These are phyloP conservation scores for Trididemnum miniatum DNA, from an alignment of 23 tunicate genomes.

Conservation along the genomic window DNA sequence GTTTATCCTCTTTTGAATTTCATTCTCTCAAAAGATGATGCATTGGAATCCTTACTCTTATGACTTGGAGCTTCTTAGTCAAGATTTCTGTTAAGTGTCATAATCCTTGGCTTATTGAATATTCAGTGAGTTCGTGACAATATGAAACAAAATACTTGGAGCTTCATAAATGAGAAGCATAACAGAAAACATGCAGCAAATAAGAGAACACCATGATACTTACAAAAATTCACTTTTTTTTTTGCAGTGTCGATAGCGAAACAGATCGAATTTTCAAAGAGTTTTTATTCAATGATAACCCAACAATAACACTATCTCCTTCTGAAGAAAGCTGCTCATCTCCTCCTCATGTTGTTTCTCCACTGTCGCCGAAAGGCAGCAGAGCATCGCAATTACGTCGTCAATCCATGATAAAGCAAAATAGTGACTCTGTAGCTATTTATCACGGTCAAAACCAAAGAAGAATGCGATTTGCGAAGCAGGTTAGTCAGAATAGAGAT, in stretches of 20 bases:
- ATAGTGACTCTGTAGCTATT: conserved; percentile 74
- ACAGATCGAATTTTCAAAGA: conserved; percentile 75
- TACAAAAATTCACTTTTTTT: not conserved
- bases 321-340: conserved; percentile 20
- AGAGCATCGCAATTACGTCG: conserved; percentile 50
- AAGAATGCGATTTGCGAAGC: conserved; percentile 46
- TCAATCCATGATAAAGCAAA: conserved; percentile 66
- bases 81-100: too few relatives aligned
- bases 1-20: too few relatives aligned
- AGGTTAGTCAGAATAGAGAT: too few relatives aligned
- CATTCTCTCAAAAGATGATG: too few relatives aligned
- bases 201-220: too few relatives aligned
- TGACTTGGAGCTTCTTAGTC: too few relatives aligned
- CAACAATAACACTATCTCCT: not conserved
- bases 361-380: not conserved
- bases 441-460: conserved; percentile 67
- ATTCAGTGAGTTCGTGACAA: too few relatives aligned
- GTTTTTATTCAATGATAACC: conserved; percentile 42
- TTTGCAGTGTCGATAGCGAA: conserved; percentile 58
- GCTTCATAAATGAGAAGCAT: too few relatives aligned
- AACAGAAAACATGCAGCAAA: too few relatives aligned
- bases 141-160: too few relatives aligned
- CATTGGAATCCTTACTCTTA: too few relatives aligned
- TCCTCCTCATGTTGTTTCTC: conserved; percentile 33
- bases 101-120: too few relatives aligned